phyloP scores from a whole-genome alignment of 2,113 vertebrate genomes.

The Melozone crissalis region DNA sequence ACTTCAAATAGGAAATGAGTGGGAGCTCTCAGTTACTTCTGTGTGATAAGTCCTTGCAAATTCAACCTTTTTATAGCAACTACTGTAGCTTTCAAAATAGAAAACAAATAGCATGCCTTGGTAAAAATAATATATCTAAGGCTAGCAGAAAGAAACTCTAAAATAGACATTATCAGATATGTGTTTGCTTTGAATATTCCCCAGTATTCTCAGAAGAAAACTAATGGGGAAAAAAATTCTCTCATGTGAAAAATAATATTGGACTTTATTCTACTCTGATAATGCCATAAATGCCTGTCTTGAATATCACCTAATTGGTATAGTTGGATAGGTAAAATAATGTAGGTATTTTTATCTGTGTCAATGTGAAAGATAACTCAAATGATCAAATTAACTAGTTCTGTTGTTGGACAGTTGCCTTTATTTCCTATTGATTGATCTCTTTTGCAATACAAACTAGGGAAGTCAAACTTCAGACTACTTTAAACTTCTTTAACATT shows the following conservation, averaged over 20 bases:
- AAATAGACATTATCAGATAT: neutral
- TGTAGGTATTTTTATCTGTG: neutral
- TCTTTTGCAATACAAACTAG: neutral
- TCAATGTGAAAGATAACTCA: neutral
- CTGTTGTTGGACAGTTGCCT: neutral
- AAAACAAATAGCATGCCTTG: slow-evolving; percentile 59
- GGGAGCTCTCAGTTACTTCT: slow-evolving; percentile 64
- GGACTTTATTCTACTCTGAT: neutral
- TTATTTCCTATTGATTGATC: neutral
- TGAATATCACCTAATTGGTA: neutral
- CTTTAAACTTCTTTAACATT: neutral
- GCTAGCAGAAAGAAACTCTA: slow-evolving; percentile 30
- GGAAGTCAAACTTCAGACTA: neutral
- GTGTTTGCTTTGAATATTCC: neutral
- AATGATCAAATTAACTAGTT: neutral
- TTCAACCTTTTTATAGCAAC: slow-evolving; percentile 69
- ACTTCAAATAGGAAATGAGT: slow-evolving; percentile 67
- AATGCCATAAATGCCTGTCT: neutral
- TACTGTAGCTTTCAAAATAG: slow-evolving; percentile 64
- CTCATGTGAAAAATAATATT: neutral
- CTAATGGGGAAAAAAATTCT: neutral
- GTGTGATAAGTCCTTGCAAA: slow-evolving; percentile 64
- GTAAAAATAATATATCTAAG: slow-evolving; percentile 51
- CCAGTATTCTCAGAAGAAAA: neutral
- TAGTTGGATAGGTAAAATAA: neutral